Evolutionary conservation across 2,797 vertebrate genomes (phyloP).

Genomic region (Halcyon smyrnensis): DNA sequence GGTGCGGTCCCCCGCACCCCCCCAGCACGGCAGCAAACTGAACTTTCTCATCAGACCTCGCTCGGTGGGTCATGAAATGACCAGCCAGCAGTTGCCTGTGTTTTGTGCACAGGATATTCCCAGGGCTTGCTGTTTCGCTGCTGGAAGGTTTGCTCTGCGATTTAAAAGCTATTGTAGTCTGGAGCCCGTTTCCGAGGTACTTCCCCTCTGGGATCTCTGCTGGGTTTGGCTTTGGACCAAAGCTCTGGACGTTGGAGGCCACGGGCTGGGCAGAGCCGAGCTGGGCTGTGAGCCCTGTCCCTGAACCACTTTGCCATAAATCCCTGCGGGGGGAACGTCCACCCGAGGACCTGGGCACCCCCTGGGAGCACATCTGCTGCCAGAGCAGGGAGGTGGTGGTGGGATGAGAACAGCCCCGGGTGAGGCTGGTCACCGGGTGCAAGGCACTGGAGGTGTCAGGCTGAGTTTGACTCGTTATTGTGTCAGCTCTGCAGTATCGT

Average conservation of each 20-base stretch:
- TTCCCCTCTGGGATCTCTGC: constrained; percentile 66
- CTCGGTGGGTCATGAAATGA: not conserved
- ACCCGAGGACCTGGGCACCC: too few species aligned
- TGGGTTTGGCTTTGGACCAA: not conserved
- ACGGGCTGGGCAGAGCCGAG: not conserved
- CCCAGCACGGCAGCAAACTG: not conserved
- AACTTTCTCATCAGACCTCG: constrained; percentile 42
- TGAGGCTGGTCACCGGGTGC: not conserved
- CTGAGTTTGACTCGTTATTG: not conserved
- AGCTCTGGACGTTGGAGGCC: fast-evolving
- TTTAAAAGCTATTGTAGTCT: constrained; percentile 69
- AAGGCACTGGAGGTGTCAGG: not conserved
- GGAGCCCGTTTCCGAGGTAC: constrained; percentile 56
- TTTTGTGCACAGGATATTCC: constrained; percentile 68
- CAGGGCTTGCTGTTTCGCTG: constrained; percentile 19
- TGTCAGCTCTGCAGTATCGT: not conserved
- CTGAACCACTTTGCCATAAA: not conserved
- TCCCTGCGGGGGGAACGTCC: not conserved
- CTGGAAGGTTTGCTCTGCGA: constrained; percentile 21
- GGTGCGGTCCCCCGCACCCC: fast-evolving
- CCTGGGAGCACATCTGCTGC: fast-evolving
- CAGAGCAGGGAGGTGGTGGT: fast-evolving
- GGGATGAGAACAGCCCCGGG: not conserved
- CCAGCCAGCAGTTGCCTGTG: not conserved
- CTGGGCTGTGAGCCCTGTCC: not conserved